Percentiles rank a stretch among this genome's conserved stretches.
Evolutionary conservation across 1,140 invertebrate species (phyloP).

Genomic region (Drosophila biarmipes): DNA sequence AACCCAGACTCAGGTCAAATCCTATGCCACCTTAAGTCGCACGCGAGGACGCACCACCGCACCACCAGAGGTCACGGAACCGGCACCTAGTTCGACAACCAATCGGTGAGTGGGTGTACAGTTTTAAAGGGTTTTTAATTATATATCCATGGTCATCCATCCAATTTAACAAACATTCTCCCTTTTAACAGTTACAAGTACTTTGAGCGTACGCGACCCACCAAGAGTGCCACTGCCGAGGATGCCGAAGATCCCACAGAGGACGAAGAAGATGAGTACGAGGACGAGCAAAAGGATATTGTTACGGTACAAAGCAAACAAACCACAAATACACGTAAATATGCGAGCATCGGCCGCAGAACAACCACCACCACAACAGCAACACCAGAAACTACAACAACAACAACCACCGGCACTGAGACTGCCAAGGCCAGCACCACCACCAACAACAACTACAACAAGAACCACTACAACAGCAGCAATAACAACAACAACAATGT

Average conservation of each 20-base stretch:
- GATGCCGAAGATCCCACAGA: slow-evolving; percentile 32
- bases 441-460: slow-evolving; percentile 41
- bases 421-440: slow-evolving; percentile 63
- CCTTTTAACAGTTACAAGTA: slow-evolving; percentile 66
- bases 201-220: slow-evolving; percentile 68
- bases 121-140: no score
- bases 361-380: slow-evolving; percentile 69
- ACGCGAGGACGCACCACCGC: slow-evolving; percentile 50
- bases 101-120: slow-evolving; percentile 41
- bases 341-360: slow-evolving; percentile 79
- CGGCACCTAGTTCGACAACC: slow-evolving; percentile 46
- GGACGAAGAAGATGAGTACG: slow-evolving; percentile 54
- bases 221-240: slow-evolving; percentile 36
- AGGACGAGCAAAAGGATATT: slow-evolving; percentile 72
- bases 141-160: neutral
- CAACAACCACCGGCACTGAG: slow-evolving; percentile 78
- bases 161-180: neutral
- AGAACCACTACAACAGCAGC: slow-evolving; percentile 46
- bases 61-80: slow-evolving; percentile 28
- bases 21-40: slow-evolving; percentile 65
- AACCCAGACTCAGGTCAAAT: slow-evolving; percentile 46
- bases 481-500: slow-evolving; percentile 56
- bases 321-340: slow-evolving; percentile 73
- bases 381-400: slow-evolving; percentile 74
- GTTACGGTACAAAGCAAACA: slow-evolving; percentile 80